Base-by-base conservation (phyloP, 1,140 invertebrate genomes). In the Pseudomyrmex gracilis region DNA sequence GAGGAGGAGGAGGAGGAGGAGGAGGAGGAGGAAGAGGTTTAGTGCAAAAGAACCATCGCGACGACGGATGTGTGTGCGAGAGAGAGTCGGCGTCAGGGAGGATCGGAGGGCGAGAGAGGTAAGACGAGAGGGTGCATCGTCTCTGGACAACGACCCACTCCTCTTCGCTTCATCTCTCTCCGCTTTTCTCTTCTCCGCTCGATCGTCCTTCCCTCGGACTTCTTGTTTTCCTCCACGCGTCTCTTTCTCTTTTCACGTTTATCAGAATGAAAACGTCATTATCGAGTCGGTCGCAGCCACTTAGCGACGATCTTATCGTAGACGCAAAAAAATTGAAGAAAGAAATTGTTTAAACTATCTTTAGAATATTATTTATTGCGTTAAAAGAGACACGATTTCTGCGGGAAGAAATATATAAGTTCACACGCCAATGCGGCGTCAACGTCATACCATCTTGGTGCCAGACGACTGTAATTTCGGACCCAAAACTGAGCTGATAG, bases 261-360 rank as follows among this genome's bases (percentile, higher is more conserved):
- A 90, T 90, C 90, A 89, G 87, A 92, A 91, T 91, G 87, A 90
- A 90, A 90, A 90, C 89, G 88, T 90, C 89, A 91, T 91, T 91
- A 91, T 85, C 17, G 76, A 74, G 47, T 47, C 82, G 78, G 83
- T 88, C 83, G 85, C 82, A 67, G 84, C 87, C 87, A 90, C 90
- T 90, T 90, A 89, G 83, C 83, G 85, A 83, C 76, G 76, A 78
- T 90, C 88, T 63, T 84, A 63, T 77, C 5, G 34, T 7, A 34
- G 77, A 58, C 43, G 68, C 66, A 68, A n/a, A n/a, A 63, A 12
- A 12, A 15, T 45, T 22, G 20, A 49, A 22, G 13, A 20, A 53
- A 10, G 8, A 53, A 64, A 64, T 49, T 15, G 47, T 53, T 20
- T 5, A 12, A 82, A 63, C 57, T 20, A n/a, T n/a, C n/a, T n/a